phyloP scores from a whole-genome alignment of 2,888 invertebrate species.

The Alentia gelatinosa region DNA sequence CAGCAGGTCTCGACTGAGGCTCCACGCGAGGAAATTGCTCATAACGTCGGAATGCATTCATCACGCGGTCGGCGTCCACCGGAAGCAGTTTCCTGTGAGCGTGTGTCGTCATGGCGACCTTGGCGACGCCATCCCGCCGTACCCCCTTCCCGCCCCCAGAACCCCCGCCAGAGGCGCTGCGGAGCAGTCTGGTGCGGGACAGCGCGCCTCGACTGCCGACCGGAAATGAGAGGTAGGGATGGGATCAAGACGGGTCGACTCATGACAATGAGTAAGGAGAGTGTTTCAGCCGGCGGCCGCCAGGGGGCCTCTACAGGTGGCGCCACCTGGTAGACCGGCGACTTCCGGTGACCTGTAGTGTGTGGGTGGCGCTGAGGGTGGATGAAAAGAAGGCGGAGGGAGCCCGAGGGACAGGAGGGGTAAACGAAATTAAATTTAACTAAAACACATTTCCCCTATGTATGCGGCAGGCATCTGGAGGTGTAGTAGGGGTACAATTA shows the following conservation, averaged over 20 bases:
- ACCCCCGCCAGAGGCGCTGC: background rate
- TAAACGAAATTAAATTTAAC: no score
- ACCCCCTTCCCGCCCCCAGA: background rate
- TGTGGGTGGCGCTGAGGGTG: no score
- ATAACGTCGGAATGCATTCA: slow-evolving; percentile 16
- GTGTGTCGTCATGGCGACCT: background rate
- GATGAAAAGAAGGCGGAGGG: no score
- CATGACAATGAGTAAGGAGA: background rate
- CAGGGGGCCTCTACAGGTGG: background rate
- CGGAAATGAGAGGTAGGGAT: slow-evolving; percentile 34
- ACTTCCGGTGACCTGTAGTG: slow-evolving; percentile 1
- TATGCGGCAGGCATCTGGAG: no score
- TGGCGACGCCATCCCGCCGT: background rate
- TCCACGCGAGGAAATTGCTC: slow-evolving; percentile 12
- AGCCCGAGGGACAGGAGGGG: no score
- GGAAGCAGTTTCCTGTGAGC: background rate
- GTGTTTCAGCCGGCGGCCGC: background rate
- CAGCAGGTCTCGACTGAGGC: no score
- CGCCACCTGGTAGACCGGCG: background rate
- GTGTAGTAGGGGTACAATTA: no score
- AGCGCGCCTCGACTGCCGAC: background rate
- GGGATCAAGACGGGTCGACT: background rate
- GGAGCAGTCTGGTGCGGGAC: background rate
- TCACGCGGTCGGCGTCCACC: background rate
- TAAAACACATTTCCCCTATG: no score